phyloP scores from a whole-genome alignment of 2,113 vertebrate species.

The Psephotus haematonotus region DNA sequence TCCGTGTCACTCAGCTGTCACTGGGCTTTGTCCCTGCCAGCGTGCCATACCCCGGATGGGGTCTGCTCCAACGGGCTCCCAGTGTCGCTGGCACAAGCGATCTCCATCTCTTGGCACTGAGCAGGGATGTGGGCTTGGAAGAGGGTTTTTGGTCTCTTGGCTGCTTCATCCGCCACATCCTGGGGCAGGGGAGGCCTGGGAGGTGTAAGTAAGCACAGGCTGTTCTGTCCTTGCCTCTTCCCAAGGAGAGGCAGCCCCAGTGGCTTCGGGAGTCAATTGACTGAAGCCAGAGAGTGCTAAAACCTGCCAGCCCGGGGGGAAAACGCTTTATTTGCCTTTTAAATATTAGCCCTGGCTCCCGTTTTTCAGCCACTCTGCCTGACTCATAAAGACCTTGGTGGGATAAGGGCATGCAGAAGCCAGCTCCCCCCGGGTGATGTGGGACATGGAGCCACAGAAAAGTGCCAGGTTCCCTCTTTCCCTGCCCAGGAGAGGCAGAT shows the following conservation, averaged over 20 bases:
- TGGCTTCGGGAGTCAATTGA: not conserved
- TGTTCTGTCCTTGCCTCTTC: not conserved
- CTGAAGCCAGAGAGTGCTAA: not conserved
- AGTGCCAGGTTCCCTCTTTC: not conserved
- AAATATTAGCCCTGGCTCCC: not conserved
- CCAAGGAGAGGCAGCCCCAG: not conserved
- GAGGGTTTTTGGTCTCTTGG: not conserved
- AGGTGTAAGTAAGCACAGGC: fast-evolving
- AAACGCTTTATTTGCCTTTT: not conserved
- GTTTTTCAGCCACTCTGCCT: not conserved
- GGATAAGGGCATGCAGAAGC: not conserved
- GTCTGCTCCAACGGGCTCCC: not conserved
- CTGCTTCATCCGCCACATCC: not conserved
- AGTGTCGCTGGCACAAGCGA: not conserved
- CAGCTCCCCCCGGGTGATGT: fast-evolving
- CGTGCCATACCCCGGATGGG: fast-evolving
- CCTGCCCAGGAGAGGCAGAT: not conserved
- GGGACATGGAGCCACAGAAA: fast-evolving
- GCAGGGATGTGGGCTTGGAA: not conserved
- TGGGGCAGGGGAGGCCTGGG: not conserved
- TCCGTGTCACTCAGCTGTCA: not conserved
- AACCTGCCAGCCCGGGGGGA: not conserved
- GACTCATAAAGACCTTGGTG: not conserved
- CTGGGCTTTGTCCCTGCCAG: not conserved
- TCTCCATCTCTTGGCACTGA: not conserved